These are phyloP conservation scores for Hetaerina titia DNA, from an alignment of 2,888 invertebrate genomes.

Conservation along the genomic window DNA sequence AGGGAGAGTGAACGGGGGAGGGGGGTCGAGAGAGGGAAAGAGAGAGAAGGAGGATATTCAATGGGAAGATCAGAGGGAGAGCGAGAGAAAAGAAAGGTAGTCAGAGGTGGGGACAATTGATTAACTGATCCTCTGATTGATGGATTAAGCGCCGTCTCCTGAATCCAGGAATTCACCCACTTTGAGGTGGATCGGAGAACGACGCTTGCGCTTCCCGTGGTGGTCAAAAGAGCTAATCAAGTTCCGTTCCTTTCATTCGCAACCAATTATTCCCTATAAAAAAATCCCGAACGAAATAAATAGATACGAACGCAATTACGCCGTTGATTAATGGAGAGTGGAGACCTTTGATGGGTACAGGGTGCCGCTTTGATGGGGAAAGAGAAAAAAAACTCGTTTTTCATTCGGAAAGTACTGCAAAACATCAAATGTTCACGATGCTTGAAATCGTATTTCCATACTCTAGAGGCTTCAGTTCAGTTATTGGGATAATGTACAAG, in stretches of 20 bases:
- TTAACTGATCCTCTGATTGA: conserved; percentile 4
- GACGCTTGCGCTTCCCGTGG: background rate
- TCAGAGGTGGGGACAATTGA: background rate
- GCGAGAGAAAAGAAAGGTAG: background rate
- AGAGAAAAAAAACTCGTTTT: background rate
- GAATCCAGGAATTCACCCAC: background rate
- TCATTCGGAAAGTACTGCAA: background rate
- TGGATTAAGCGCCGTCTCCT: conserved; percentile 9
- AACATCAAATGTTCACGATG: background rate
- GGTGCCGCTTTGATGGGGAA: background rate
- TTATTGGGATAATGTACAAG: too few species aligned
- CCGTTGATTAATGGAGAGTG: background rate
- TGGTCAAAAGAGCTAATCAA: background rate
- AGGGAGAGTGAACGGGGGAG: too few species aligned
- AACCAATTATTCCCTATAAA: background rate
- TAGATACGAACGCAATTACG: background rate
- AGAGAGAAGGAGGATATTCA: background rate
- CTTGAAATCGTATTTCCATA: background rate
- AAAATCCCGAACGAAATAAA: background rate
- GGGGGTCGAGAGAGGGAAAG: background rate
- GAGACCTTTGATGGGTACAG: background rate
- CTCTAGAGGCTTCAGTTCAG: too few species aligned
- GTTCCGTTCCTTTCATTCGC: conserved; percentile 10
- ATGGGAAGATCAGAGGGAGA: background rate
- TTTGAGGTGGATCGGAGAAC: background rate